Evolutionary conservation across 2,888 invertebrate species (phyloP), one percentile per base, ranked within the genome.

Genomic region (Hofmannophila pseudospretella): DNA sequence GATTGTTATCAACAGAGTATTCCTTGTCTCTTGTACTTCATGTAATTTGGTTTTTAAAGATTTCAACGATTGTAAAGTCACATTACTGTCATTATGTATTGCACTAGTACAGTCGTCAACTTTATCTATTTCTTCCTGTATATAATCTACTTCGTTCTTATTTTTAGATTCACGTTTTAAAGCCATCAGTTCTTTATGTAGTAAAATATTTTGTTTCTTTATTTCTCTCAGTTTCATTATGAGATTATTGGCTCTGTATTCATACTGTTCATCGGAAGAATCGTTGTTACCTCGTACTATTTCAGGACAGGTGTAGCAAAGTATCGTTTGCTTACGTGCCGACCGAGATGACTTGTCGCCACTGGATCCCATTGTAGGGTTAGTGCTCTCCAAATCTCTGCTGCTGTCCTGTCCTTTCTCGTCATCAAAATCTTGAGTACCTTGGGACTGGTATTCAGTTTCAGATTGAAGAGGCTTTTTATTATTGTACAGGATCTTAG

Each of bases 181-280:
- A 14, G 54, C 43, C 3, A 48, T 34, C 2, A 85, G 47, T 45
- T 85, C 78, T 38, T 62, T 65, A 8, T 70, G 70, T 2, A 85
- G 47, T 9, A 71, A 36, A 7, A 61, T 37, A 46, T 86, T 85
- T 51, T 85, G 72, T 14, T 67, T 61, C 60, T 84, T 85, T 2
- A 85, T 77, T 41, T 81, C 74, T 46, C 84, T 64, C 3, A 86
- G 45, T 50, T 77, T 85, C 23, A 54, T 60, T 1, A 85, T 61
- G 1, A 85, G 54, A 39, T 76, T 80, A 34, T 61, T 68, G 1
- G 77, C 70, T 59, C 80, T 68, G 8, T 39, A 46, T 41, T 72
- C 69, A 38, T 71, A 75, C 22, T 62, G 50, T 22, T 64, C 64
- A 7, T 44, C 51, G 9, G 47, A 34, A 20, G 38, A 32, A 16